Base-by-base conservation (phyloP, 2,113 vertebrate genomes). In the Tupaia chinensis region DNA sequence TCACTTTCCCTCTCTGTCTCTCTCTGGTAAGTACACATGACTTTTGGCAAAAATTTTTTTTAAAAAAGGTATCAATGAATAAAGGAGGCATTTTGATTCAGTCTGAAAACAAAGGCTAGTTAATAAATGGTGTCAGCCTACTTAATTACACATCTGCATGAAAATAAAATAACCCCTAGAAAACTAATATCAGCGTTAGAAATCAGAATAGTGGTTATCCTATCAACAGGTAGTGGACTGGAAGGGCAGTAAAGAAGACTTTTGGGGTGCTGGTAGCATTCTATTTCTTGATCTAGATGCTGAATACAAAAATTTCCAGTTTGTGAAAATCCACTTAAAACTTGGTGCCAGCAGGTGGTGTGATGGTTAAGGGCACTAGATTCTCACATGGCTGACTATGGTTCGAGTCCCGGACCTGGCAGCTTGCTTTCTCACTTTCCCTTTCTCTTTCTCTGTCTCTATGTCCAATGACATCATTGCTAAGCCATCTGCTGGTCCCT, bases 121-220 rank as follows among this genome's bases (percentile, higher is more conserved):
- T 68, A 82, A 83, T 70, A 84, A 68, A 68, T 61, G 15, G 20
- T 73, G n/a, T 10, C 44, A 81, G 34, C 29, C 32, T 81, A 61
- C 53, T 78, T 85, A 65, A 74, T 65, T 15, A 81, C 25, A 66
- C n/a, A 93, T 10, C 22, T 65, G 54, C 44, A 76, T 54, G 68
- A 84, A 95, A 91, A 76, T 54, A 80, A 60, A 85, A 72, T 81
- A 22, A 77, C 60, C 29, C 63, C 60, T 81, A 63, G 84, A 94
- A 81, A 63, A 73, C 5, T 54, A 66, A 25, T 10, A 25, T 9
- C 77, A 34, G 20, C 66, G 63, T 77, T 32, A 23, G 29, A 86
- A 86, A 25, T 94, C 60, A 91, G 29, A 27, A 27, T 0, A 53
- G 58, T 54, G 17, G 16, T 68, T 74, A 25, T 11, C 83, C 34